Evolutionary conservation across 2,113 vertebrate species (phyloP).

Genomic region (Stictonetta naevosa): DNA sequence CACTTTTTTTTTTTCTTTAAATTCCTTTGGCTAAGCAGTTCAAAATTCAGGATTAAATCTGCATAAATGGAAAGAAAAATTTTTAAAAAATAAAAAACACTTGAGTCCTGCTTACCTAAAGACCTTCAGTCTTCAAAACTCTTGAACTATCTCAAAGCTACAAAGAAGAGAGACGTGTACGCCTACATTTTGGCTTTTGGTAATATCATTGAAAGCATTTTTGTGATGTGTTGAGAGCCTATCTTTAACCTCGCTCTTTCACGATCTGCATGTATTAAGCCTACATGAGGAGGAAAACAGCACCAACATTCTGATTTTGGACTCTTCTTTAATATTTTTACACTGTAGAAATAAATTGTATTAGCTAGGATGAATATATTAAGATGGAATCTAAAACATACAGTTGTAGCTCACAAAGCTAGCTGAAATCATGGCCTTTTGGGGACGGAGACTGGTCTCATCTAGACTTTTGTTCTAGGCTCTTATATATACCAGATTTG

Average conservation of each 20-base stretch:
- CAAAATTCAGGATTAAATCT: neutral
- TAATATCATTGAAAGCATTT: neutral
- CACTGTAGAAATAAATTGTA: neutral
- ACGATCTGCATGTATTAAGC: neutral
- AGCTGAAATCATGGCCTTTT: neutral
- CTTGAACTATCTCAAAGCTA: neutral
- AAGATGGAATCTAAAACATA: neutral
- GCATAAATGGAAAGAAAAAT: neutral
- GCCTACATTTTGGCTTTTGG: neutral
- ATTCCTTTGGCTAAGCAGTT: neutral
- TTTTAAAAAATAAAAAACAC: no score
- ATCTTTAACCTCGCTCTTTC: neutral
- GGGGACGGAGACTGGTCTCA: neutral
- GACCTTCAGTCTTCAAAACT: neutral
- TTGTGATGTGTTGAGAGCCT: neutral
- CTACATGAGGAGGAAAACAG: neutral
- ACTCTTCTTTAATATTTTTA: neutral
- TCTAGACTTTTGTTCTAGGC: neutral
- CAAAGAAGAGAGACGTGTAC: neutral
- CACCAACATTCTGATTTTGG: neutral
- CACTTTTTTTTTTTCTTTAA: neutral
- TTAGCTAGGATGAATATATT: neutral
- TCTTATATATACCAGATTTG: neutral
- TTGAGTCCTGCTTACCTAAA: neutral
- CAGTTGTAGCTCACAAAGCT: neutral